Conservation (phyloP, 64 coral and sea anemone genomes). For the Orbicella faveolata region DNA sequence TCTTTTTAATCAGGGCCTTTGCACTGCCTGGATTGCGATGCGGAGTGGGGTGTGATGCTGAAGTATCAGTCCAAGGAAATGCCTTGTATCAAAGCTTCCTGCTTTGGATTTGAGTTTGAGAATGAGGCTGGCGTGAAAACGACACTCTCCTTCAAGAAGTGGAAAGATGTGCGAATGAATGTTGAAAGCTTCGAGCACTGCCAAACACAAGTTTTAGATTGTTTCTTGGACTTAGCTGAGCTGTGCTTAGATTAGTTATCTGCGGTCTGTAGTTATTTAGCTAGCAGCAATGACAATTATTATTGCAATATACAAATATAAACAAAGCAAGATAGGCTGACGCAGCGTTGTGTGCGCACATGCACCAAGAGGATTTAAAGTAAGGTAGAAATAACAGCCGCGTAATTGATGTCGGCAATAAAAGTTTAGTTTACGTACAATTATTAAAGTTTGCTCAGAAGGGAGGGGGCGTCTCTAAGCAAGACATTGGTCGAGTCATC, state of each 20-base stretch:
- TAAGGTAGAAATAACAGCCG: no score
- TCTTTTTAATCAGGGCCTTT: slow-evolving; percentile 31
- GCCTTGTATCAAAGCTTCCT: slow-evolving; percentile 48
- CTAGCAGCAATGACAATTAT: no score
- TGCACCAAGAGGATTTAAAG: no score
- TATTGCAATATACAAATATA: no score
- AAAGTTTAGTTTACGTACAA: no score
- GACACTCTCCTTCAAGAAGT: slow-evolving; percentile 15
- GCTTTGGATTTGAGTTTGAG: slow-evolving; percentile 27
- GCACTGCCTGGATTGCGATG: slow-evolving; percentile 37
- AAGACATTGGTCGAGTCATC: no score
- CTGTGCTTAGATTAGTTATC: slow-evolving; percentile 11
- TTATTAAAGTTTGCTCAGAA: no score
- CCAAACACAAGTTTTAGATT: neutral
- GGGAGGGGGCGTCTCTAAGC: no score
- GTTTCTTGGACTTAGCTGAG: neutral
- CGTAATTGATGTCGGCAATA: no score
- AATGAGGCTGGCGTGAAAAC: neutral
- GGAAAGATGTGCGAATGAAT: slow-evolving; percentile 33
- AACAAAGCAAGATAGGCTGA: no score
- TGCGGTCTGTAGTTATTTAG: no score
- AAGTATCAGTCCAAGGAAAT: slow-evolving; percentile 31
- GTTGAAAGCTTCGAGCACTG: slow-evolving; percentile 19
- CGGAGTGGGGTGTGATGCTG: slow-evolving; percentile 60
- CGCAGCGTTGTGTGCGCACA: no score